Base-by-base conservation (phyloP, 1,140 invertebrate genomes). In the Pristionchus pacificus region DNA sequence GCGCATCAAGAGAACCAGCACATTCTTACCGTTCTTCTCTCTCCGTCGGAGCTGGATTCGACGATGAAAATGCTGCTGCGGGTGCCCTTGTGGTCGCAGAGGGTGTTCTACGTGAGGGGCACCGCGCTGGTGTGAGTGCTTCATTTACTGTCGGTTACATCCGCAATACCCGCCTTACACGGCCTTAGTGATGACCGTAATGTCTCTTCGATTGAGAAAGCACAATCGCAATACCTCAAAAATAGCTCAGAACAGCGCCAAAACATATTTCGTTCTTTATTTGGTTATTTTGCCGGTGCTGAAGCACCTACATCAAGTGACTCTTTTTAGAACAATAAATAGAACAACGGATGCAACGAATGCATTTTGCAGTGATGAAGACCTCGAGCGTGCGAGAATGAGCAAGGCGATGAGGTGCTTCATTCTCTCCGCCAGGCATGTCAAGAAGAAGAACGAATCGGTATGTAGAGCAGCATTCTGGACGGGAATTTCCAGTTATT, bases 41-140 rank as follows among this genome's bases (percentile, higher is more conserved):
- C 93, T 1, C 95, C 95, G 0, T 95, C 94, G 91, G 95, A 98
- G 85, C 86, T 98, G 72, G 95, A 98, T 82, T 91, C 93, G 0
- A 96, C 93, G 1, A 97, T 97, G 93, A 88, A 93, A 79, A 93
- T 95, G 91, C 93, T 98, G 75, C 88, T 98, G 19, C 93, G 97
- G 87, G 93, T 97, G 64, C 95, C 95, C 0, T 93, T 97, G 80
- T 98, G 95, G 95, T 93, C 93, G 10, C 93, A 97, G 83, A 87
- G 95, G 30, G 95, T 97, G 38, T 96, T 97, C 82, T 97, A 97
- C 86, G 96, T 97, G 81, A 93, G 97, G 85, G 93, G 93, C 29
- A 94, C 92, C 13, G 94, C 92, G 78, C 85, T 96, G 30, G 38
- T 49, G 38, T 49, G 19, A 49, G 38, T 49, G 6, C n/a, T n/a